These are phyloP conservation scores for Arothron firmamentum DNA, from an alignment of 2,113 vertebrate species.

Conservation along the genomic window DNA sequence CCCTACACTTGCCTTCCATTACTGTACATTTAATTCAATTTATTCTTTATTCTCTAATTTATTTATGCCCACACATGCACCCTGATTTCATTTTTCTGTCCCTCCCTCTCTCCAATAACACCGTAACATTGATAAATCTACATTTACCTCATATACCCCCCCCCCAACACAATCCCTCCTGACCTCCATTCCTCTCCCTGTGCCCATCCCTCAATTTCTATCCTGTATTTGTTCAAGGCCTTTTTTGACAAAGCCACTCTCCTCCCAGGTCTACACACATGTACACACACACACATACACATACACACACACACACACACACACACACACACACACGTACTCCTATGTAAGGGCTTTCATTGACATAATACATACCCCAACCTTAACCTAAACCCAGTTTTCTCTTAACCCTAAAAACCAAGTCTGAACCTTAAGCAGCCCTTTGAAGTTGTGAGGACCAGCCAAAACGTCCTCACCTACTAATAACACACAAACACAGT, in stretches of 20 bases:
- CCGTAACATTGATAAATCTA: neutral
- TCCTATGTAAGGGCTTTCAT: too few relatives aligned
- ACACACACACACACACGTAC: constrained; percentile 1
- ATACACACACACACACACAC: constrained; percentile 9
- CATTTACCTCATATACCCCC: constrained; percentile 9
- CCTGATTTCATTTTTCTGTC: neutral
- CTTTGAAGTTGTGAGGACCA: too few relatives aligned
- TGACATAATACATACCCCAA: too few relatives aligned
- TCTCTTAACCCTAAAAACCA: too few relatives aligned
- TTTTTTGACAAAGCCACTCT: constrained; percentile 52
- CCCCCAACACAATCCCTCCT: neutral
- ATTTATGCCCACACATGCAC: neutral
- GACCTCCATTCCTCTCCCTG: constrained; percentile 10
- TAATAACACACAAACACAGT: too few relatives aligned
- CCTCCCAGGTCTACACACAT: constrained; percentile 45
- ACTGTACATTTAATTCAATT: neutral
- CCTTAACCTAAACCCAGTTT: too few relatives aligned
- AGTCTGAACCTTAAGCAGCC: too few relatives aligned
- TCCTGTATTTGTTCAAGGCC: constrained; percentile 67
- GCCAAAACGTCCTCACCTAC: too few relatives aligned
- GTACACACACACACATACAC: constrained; percentile 9
- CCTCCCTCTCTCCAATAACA: neutral
- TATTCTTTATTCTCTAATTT: neutral
- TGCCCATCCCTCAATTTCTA: constrained; percentile 25
- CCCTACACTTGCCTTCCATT: neutral